Conservation (phyloP, 2,113 vertebrate genomes). For the Mus spicilegus region DNA sequence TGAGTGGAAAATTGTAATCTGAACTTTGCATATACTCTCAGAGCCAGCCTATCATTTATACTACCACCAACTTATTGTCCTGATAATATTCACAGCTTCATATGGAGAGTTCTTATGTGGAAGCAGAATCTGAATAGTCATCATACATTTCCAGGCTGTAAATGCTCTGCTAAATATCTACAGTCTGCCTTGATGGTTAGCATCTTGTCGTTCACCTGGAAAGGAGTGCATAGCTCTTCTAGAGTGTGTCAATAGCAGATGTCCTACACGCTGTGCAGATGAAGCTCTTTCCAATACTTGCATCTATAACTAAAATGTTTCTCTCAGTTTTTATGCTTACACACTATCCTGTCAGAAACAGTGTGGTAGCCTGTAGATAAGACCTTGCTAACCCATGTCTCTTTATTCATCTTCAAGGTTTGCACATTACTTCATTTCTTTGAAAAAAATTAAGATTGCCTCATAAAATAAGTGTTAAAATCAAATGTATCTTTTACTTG, state of each 20-base stretch:
- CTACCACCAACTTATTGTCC: not conserved
- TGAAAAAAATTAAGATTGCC: conserved; percentile 41
- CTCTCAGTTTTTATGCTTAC: conserved; percentile 43
- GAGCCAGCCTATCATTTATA: not conserved
- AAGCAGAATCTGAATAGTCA: not conserved
- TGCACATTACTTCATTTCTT: not conserved
- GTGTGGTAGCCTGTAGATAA: conserved; percentile 37
- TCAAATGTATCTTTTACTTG: not conserved
- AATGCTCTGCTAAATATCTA: conserved; percentile 24
- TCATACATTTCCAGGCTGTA: not conserved
- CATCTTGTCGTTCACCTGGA: conserved; percentile 66
- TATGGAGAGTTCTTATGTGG: not conserved
- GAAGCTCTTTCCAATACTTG: not conserved
- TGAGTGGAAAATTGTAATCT: not conserved
- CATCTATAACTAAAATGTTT: conserved; percentile 27
- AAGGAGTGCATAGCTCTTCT: not conserved
- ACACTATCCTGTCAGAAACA: conserved; percentile 17
- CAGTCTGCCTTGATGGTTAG: not conserved
- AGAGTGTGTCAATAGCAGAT: conserved; percentile 31
- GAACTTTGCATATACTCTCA: not conserved
- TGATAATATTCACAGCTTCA: not conserved
- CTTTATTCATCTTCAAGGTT: conserved; percentile 59
- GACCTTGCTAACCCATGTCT: not conserved
- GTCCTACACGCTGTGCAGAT: not conserved
- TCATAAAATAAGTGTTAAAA: conserved; percentile 35